Conservation (phyloP, 1,140 invertebrate species). For the Popillia japonica region DNA sequence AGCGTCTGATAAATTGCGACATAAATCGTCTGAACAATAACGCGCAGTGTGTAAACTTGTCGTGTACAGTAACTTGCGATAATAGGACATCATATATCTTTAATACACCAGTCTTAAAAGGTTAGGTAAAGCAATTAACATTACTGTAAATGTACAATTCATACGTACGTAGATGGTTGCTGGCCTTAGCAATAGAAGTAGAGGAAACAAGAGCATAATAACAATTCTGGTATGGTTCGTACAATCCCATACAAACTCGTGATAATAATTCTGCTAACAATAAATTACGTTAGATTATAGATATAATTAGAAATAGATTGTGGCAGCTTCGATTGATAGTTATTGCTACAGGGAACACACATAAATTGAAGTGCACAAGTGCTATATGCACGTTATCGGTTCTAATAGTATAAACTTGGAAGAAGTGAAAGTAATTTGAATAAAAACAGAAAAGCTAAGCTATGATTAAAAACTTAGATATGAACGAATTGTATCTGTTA, state of each 20-base stretch:
- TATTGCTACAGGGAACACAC: no score
- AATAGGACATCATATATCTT: background rate
- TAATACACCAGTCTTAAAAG: background rate
- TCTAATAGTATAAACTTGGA: no score
- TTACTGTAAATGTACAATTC: background rate
- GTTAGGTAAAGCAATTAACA: background rate
- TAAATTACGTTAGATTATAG: background rate
- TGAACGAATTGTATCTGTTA: no score
- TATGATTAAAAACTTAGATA: no score
- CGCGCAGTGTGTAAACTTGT: conserved; percentile 1
- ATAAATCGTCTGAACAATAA: background rate
- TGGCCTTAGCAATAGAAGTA: background rate
- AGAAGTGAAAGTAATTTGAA: no score
- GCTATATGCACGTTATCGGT: no score
- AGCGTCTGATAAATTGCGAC: background rate
- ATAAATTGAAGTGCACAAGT: no score
- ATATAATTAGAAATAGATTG: background rate
- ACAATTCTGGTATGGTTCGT: background rate
- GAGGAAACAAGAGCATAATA: background rate
- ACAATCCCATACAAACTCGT: background rate
- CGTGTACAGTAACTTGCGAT: no score
- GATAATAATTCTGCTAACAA: background rate
- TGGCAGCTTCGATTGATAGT: no score
- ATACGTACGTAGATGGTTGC: background rate
- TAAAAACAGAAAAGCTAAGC: no score